Evolutionary conservation across 30 jellyfish, hydroid and myxozoan genomes (phyloP).

Genomic region (Turritopsis dohrnii): DNA sequence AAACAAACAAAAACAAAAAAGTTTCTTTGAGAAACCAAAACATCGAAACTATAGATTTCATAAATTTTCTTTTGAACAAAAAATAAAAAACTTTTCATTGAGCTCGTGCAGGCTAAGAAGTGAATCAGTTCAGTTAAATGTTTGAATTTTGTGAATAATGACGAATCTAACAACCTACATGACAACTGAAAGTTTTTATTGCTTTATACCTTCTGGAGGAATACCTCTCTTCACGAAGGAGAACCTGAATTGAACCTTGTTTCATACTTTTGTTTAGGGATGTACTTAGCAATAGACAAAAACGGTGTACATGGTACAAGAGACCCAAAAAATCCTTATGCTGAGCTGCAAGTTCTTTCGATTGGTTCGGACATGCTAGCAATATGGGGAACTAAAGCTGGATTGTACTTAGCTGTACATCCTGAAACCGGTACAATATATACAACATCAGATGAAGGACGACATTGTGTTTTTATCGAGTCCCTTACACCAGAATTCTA

Average conservation of each 20-base stretch:
- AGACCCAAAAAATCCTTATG: slow-evolving; percentile 67
- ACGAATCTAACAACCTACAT: no score
- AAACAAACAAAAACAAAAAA: no score
- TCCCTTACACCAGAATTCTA: slow-evolving; percentile 74
- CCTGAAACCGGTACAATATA: slow-evolving; percentile 60
- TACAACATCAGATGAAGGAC: slow-evolving; percentile 86
- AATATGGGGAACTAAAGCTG: slow-evolving; percentile 94
- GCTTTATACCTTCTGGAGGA: neutral
- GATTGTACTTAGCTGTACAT: slow-evolving; percentile 70
- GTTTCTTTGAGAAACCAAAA: no score
- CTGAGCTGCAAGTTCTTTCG: slow-evolving; percentile 83
- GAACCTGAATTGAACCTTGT: neutral
- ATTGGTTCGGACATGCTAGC: slow-evolving; percentile 99
- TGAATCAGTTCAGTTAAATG: no score
- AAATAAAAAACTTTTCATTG: no score
- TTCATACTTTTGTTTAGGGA: slow-evolving; percentile 6
- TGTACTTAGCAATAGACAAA: slow-evolving; percentile 72
- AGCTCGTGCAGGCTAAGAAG: no score
- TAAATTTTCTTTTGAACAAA: no score
- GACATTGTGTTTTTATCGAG: slow-evolving; percentile 91
- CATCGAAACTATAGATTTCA: no score
- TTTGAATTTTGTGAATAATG: no score
- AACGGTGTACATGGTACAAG: slow-evolving; percentile 92
- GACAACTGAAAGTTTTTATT: no score
- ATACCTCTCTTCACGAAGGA: neutral